These are phyloP conservation scores for Dasysyrphus albostriatus DNA, from an alignment of 2,888 invertebrate genomes.

Conservation along the genomic window DNA sequence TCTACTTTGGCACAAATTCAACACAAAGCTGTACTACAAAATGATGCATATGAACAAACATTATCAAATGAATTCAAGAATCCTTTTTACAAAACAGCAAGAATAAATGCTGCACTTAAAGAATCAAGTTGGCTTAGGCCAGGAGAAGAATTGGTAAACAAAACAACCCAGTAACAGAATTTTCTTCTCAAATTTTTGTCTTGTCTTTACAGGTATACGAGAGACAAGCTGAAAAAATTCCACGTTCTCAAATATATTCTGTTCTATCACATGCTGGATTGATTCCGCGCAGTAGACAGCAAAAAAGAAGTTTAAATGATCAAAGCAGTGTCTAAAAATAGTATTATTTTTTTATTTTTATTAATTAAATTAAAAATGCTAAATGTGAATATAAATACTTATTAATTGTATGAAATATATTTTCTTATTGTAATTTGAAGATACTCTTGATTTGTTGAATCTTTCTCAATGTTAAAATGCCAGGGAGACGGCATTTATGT, in stretches of 20 bases:
- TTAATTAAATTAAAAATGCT: no score
- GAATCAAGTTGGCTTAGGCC: constrained; percentile 86
- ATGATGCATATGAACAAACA: constrained; percentile 85
- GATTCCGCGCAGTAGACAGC: constrained; percentile 82
- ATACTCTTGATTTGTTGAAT: no score
- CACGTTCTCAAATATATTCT: constrained; percentile 87
- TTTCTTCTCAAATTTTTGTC: neutral
- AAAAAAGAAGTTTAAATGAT: constrained; percentile 2
- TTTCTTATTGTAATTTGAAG: no score
- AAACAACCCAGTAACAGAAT: neutral
- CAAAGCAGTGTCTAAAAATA: neutral
- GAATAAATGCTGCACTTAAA: constrained; percentile 85
- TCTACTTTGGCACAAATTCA: constrained; percentile 80
- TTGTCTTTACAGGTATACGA: constrained; percentile 84
- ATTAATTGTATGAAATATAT: no score
- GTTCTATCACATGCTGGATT: constrained; percentile 88
- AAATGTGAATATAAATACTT: no score
- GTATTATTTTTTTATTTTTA: no score
- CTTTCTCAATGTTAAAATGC: no score
- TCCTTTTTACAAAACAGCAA: constrained; percentile 86
- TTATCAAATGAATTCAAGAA: constrained; percentile 86
- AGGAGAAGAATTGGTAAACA: constrained; percentile 86
- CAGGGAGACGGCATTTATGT: no score
- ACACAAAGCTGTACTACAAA: constrained; percentile 86
- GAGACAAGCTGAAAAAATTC: constrained; percentile 86